phyloP scores from a whole-genome alignment of 2,888 invertebrate genomes.

The Punctoribates punctum region DNA sequence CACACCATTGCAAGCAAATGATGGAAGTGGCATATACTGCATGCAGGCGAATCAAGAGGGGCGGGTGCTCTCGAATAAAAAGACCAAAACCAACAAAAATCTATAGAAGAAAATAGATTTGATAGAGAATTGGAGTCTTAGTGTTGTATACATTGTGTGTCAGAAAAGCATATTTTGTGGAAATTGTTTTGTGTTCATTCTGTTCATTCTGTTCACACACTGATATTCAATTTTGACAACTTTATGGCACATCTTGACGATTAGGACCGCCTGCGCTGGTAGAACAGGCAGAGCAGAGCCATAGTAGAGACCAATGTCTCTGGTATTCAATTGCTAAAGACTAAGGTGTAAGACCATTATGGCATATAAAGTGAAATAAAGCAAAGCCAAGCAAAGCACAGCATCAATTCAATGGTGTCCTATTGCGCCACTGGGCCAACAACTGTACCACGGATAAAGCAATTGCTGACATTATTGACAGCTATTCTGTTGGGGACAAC shows the following conservation, averaged over 20 bases:
- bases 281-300: not conserved
- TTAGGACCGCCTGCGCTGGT: slow-evolving; percentile 20
- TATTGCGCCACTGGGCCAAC: slow-evolving; percentile 23
- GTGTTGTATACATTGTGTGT: not conserved
- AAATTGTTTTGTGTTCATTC: slow-evolving; percentile 32
- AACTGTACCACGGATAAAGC: slow-evolving; percentile 11
- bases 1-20: slow-evolving; percentile 3
- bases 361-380: slow-evolving; percentile 32
- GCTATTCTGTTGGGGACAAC: slow-evolving; percentile 32
- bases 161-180: slow-evolving; percentile 16
- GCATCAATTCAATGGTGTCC: slow-evolving; percentile 34
- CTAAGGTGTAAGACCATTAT: slow-evolving; percentile 35
- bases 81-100: slow-evolving; percentile 31
- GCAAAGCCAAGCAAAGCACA: not conserved
- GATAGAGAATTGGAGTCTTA: not conserved
- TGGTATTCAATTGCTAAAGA: not conserved
- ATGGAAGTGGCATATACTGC: not conserved
- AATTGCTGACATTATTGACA: slow-evolving; percentile 30
- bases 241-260: slow-evolving; percentile 34
- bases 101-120: not conserved
- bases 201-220: too few relatives aligned
- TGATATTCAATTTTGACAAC: slow-evolving; percentile 35
- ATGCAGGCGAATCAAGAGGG: not conserved
- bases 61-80: not conserved
- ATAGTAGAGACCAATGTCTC: not conserved